Evolutionary conservation across 2,797 vertebrate species (phyloP).

Genomic region (Oryzias dopingdopingensis): DNA sequence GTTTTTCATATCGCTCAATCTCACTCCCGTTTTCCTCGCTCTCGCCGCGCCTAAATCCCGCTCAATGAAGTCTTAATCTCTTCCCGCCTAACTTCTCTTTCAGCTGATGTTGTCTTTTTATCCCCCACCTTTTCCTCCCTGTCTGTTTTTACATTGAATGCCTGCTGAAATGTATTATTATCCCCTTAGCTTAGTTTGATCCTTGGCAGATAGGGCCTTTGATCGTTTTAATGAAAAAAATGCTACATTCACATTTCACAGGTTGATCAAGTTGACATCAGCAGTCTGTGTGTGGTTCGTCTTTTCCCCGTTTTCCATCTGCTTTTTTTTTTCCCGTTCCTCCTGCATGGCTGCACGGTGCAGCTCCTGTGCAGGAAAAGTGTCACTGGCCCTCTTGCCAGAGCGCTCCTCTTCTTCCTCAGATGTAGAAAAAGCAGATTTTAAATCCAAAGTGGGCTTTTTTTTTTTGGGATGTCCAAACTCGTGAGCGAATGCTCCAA

Average conservation of each 20-base stretch:
- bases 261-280: constrained; percentile 82
- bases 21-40: constrained; percentile 27
- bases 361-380: constrained; percentile 42
- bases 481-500: constrained; percentile 59
- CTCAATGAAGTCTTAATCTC: constrained; percentile 55
- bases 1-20: constrained; percentile 52
- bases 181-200: constrained; percentile 64
- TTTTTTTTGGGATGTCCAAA: constrained; percentile 43
- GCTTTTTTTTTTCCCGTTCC: constrained; percentile 34
- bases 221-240: constrained; percentile 66
- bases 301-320: constrained; percentile 46
- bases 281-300: constrained; percentile 68
- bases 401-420: constrained; percentile 30
- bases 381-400: constrained; percentile 46
- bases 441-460: constrained; percentile 56
- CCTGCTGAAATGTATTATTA: constrained; percentile 41
- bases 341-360: constrained; percentile 14
- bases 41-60: constrained; percentile 53
- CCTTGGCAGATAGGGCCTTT: constrained; percentile 71
- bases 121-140: constrained; percentile 33
- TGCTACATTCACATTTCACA: constrained; percentile 89
- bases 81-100: constrained; percentile 46
- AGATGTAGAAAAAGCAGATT: constrained; percentile 60
- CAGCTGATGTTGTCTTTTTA: constrained; percentile 45
- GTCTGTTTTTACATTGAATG: constrained; percentile 54